Base-by-base conservation (phyloP, 2,888 invertebrate species). In the Lymantria monacha region DNA sequence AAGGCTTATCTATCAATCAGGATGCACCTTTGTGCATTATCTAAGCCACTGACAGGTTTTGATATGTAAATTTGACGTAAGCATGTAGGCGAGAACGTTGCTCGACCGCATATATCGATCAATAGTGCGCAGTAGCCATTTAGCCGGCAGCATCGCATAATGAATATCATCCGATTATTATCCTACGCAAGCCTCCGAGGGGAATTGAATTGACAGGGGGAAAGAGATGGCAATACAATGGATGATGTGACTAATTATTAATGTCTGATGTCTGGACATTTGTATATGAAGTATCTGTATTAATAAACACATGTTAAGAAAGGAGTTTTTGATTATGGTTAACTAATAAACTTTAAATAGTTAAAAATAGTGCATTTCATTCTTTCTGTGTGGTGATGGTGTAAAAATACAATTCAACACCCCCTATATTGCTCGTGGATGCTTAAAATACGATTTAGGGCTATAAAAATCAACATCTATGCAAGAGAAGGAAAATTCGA, bases 161-260 rank as follows among this genome's bases (percentile, higher is more conserved):
- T 47, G 47, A 44, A 51, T 41, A 47, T 36, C 47, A 51, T 47
- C 36, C 33, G 33, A 51, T 47, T 47, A 51, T 44, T 51, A 37
- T 51, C 40, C 31, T 33, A 42, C 22, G 33, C 40, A 38, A 31
- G 41, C 30, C 30, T 30, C 13, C 13, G 33, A 44, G 38, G 37
- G 38, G 43, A 33, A 33, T 33, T 33, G 31, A 47, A 44, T 44
- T 38, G 41, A 51, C 40, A 44, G 36, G 13, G 22, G 22, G n/a
- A 46, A 43, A 31, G 11, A 10, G 49, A 43, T 12, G 31, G 13
- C 9, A n/a, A 22, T 12, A 42, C 1, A 36, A 31, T 15, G 31
- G 41, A n/a, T 14, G 12, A 22, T 42, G 36, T 15, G 41, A 15
- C 33, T 33, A 47, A 36, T 47, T 37, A 10, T 38, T 38, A 5